Evolutionary conservation across 2,113 vertebrate genomes (phyloP).

Genomic region (Oreochromis niloticus): DNA sequence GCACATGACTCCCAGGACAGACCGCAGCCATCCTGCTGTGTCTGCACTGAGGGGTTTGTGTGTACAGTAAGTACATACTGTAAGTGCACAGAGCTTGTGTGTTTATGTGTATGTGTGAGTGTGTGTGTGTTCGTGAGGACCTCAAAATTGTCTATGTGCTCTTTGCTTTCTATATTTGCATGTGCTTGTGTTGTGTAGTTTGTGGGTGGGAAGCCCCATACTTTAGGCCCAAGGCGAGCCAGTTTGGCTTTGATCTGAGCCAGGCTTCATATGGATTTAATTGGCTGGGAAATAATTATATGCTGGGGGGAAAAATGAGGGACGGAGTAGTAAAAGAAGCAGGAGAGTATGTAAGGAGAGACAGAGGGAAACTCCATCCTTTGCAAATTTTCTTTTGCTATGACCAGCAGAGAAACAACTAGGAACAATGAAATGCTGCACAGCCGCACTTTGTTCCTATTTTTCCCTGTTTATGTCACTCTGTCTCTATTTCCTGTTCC

Average conservation of each 20-base stretch:
- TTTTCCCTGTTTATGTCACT: neutral
- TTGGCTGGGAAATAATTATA: conserved; percentile 59
- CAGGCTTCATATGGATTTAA: conserved; percentile 65
- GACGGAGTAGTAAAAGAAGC: neutral
- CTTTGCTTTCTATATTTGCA: conserved; percentile 38
- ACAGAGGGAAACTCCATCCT: neutral
- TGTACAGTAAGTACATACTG: conserved; percentile 14
- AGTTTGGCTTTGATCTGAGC: conserved; percentile 48
- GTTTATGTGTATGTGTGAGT: neutral
- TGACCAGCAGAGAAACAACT: neutral
- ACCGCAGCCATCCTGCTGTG: conserved; percentile 47
- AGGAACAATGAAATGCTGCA: neutral
- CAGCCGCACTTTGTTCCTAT: neutral
- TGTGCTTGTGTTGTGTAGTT: neutral
- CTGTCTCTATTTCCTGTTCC: neutral
- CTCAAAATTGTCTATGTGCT: conserved; percentile 8
- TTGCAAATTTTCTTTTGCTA: neutral
- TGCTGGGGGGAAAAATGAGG: neutral
- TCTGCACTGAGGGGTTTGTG: neutral
- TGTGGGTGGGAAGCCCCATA: conserved; percentile 32
- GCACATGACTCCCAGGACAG: conserved; percentile 21
- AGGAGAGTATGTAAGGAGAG: neutral
- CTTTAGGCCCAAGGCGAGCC: conserved; percentile 3
- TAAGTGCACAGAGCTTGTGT: neutral
- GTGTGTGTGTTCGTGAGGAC: neutral